phyloP scores from a whole-genome alignment of 2,113 vertebrate species.

The Clarias magur region DNA sequence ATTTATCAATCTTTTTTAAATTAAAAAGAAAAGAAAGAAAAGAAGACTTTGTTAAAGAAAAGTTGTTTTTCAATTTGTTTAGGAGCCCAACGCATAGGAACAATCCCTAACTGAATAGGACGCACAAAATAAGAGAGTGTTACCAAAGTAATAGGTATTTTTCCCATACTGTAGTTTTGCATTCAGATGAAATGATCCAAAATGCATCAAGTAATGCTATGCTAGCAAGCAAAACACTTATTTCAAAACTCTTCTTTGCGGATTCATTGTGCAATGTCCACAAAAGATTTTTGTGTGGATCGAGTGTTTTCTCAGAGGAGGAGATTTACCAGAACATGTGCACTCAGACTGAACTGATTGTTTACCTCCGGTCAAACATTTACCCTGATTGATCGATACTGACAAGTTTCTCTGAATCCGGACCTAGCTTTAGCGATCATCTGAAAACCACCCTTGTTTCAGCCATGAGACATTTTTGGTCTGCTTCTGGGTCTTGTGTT shows the following conservation, averaged over 20 bases:
- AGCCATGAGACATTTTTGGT: conserved; percentile 32
- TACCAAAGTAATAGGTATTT: neutral
- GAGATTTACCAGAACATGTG: conserved; percentile 27
- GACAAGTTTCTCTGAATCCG: neutral
- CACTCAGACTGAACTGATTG: conserved; percentile 52
- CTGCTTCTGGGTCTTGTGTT: neutral
- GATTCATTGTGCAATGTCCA: neutral
- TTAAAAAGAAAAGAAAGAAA: neutral
- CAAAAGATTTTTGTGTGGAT: neutral
- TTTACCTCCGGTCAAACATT: conserved; percentile 72
- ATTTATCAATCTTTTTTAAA: neutral
- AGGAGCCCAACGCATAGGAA: neutral
- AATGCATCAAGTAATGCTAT: neutral
- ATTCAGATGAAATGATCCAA: neutral
- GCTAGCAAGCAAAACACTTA: neutral
- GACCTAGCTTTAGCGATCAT: neutral
- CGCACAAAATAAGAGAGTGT: neutral
- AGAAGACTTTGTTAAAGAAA: neutral
- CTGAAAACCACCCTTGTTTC: conserved; percentile 11
- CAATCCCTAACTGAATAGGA: neutral
- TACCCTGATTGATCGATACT: conserved; percentile 48
- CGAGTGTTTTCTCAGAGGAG: neutral
- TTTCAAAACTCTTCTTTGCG: neutral
- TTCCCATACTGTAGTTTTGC: neutral
- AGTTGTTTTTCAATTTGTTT: no score